Evolutionary conservation across 2,888 invertebrate species (phyloP), one percentile per base, ranked within the genome.

Genomic region (Lymantria dispar): DNA sequence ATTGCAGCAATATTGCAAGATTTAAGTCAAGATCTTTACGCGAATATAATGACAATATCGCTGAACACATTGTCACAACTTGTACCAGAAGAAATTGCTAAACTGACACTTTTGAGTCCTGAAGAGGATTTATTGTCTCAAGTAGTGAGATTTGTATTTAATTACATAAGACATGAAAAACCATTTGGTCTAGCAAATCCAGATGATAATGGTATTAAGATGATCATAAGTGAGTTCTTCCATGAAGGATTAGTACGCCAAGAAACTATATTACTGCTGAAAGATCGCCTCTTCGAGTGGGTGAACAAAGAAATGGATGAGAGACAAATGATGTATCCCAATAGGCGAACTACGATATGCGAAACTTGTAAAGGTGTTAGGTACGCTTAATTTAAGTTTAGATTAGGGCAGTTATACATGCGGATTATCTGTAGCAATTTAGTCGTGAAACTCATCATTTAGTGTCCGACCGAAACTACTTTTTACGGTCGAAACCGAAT

Each of bases 51-150:
- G 86, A 90, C 87, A 0, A 70, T 91, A 0, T 74, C 80, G 0
- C 78, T 87, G 47, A 89, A 89, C 44, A 67, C 90, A 0, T 51
- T 91, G 0, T 82, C 85, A 0, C 74, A 77, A 47, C 50, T 91
- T 0, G 12, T 90, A 0, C 89, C 89, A 0, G 76, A 72, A 14
- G 87, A 90, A 5, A 83, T 90, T 8, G 83, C 86, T 0, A 76
- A 72, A 37, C 57, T 92, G 0, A 74, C 77, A 12, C 60, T 89
- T 0, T 58, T 92, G 22, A 87, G 80, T 45, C 87, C 88, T 0
- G 88, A 91, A 11, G 80, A 87, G 58, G 91, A 92, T 57, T 66
- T 90, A 38, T 79, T 91, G 9, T 78, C 81, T 0, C 87, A 88
- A 70, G 72, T 89, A 0, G 88, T 91, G 0, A 76, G 83, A 12